Evolutionary conservation across 2,888 invertebrate genomes (phyloP).

Genomic region (Phaonia tiefii): DNA sequence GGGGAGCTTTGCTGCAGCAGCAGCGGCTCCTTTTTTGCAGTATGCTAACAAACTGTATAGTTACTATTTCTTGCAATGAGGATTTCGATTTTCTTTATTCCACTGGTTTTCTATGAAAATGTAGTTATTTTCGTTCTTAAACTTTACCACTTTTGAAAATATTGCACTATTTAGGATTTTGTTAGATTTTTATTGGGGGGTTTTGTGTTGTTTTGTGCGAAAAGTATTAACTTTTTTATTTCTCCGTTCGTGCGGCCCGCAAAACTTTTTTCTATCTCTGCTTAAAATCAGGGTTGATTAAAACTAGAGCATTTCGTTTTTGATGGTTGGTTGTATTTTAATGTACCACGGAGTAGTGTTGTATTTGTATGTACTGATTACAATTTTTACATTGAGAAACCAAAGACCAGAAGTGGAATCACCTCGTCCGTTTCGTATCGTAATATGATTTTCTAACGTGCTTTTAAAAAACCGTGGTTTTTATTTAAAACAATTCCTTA

Average conservation of each 20-base stretch:
- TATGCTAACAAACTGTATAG: slow-evolving; percentile 51
- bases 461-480: too few relatives aligned
- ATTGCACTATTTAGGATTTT: slow-evolving; percentile 58
- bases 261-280: slow-evolving; percentile 63
- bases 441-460: too few relatives aligned
- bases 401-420: too few relatives aligned
- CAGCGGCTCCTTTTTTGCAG: slow-evolving; percentile 59
- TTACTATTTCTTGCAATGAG: slow-evolving; percentile 35
- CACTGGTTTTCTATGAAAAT: slow-evolving; percentile 21
- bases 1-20: slow-evolving; percentile 33
- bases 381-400: too few relatives aligned
- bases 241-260: slow-evolving; percentile 57
- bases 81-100: slow-evolving; percentile 22
- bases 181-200: slow-evolving; percentile 43
- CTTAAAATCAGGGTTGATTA: slow-evolving; percentile 48
- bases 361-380: not conserved
- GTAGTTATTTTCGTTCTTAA: slow-evolving; percentile 4
- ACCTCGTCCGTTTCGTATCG: too few relatives aligned
- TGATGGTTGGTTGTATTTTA: slow-evolving; percentile 48
- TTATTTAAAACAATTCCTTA: too few relatives aligned
- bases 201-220: slow-evolving; percentile 62
- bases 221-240: slow-evolving; percentile 46
- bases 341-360: slow-evolving; percentile 16
- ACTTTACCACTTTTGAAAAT: slow-evolving; percentile 57
- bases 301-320: slow-evolving; percentile 25